Evolutionary conservation across 2,888 invertebrate species (phyloP).

Genomic region (Aleiodes testaceus): DNA sequence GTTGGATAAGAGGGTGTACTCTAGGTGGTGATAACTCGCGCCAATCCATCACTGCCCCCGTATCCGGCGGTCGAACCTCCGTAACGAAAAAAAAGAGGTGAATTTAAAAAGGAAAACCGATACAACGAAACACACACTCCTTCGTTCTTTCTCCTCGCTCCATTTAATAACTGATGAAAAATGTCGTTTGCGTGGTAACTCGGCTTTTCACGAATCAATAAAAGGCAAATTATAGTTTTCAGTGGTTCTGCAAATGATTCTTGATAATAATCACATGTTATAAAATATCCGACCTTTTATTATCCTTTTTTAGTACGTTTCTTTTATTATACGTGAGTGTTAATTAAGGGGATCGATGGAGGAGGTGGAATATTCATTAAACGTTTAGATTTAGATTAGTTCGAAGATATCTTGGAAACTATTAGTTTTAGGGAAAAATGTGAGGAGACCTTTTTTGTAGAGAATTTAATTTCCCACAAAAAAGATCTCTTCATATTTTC

Average conservation of each 20-base stretch:
- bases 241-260: slow-evolving; percentile 22
- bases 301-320: not conserved
- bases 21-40: slow-evolving; percentile 70
- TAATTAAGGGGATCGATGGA: too few species aligned
- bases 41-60: slow-evolving; percentile 71
- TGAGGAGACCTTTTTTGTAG: too few species aligned
- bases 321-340: too few species aligned
- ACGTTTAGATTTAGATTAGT: too few species aligned
- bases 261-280: slow-evolving; percentile 23
- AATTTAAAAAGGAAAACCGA: slow-evolving; percentile 42
- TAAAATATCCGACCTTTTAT: slow-evolving; percentile 10
- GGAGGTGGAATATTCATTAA: too few species aligned
- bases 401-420: too few species aligned
- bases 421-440: too few species aligned
- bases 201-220: slow-evolving; percentile 18
- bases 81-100: slow-evolving; percentile 25
- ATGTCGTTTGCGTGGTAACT: slow-evolving; percentile 54
- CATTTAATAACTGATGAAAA: slow-evolving; percentile 43
- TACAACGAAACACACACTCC: slow-evolving; percentile 6
- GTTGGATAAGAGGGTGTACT: slow-evolving; percentile 58
- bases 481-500: too few species aligned
- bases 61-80: slow-evolving; percentile 36
- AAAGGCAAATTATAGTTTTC: slow-evolving; percentile 17
- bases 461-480: too few species aligned
- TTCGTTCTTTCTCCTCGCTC: not conserved